Conservation (phyloP, 2,113 vertebrate species). For the Phocoena sinus region DNA sequence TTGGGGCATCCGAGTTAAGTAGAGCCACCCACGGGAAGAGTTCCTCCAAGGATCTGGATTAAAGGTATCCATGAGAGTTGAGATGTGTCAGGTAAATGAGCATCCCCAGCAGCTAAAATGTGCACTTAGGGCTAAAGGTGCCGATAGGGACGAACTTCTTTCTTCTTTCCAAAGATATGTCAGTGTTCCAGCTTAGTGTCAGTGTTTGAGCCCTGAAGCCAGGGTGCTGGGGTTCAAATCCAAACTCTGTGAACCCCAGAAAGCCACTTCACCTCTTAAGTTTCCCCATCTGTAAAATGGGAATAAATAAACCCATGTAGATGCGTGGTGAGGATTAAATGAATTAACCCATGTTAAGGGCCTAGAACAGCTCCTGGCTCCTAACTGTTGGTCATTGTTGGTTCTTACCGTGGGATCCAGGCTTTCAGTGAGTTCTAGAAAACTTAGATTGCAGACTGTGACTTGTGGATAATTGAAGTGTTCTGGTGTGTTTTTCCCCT, state of each 20-base stretch:
- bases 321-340: rapidly evolving
- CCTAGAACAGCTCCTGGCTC: not conserved
- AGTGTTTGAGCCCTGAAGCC: not conserved
- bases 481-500: not conserved
- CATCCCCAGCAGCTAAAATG: rapidly evolving
- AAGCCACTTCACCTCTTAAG: not conserved
- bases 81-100: not conserved
- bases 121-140: rapidly evolving
- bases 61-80: rapidly evolving
- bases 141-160: rapidly evolving
- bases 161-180: not conserved
- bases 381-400: rapidly evolving
- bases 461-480: not conserved
- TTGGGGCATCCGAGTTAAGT: not conserved
- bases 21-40: not conserved
- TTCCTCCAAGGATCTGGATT: not conserved
- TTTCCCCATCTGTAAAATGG: not conserved
- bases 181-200: rapidly evolving
- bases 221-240: not conserved
- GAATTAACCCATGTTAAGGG: rapidly evolving
- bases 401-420: not conserved
- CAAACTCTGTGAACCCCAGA: no score
- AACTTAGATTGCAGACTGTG: not conserved
- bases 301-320: not conserved
- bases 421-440: not conserved